Evolutionary conservation across 2,888 invertebrate species (phyloP), one percentile per base, ranked within the genome.

Genomic region (Bugula neritina): DNA sequence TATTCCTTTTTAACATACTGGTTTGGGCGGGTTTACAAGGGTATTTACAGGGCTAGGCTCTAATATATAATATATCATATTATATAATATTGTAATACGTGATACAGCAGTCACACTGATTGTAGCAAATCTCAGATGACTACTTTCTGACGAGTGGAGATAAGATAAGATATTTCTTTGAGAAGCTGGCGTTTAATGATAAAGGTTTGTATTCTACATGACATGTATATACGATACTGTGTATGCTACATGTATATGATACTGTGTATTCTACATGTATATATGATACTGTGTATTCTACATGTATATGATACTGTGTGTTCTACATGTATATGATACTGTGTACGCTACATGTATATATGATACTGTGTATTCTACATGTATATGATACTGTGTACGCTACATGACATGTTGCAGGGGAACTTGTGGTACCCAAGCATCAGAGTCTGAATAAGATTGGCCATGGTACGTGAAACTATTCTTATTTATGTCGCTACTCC

Each of bases 131-230:
- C 1, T 77, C 76, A 69, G 78, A 83, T 76, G 80, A 82, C 58
- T 97, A 97, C 84, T 98, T 98, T 81, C 79, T 97, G 75, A 91
- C 92, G 71, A 96, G 96, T 79, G 92, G 90, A 31, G 92, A 96
- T 81, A 96, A 94, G 84, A 90, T 98, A 57, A 87, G 93, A 70
- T 91, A 89, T 80, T 99, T 99, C 85, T 95, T 91, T 81, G 98
- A 99, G 86, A 87, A 89, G 10, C 90, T 89, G 1, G 93, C 93
- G 0, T 75, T 95, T 3, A 90, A 90, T 72, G 86, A 88, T 0
- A 87, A 91, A 71, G 94, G 92, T n/a, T 88, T 89, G 74, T 43
- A 69, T n/a, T 43, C 21, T 57, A n/a, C 23, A 57, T 52, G 52
- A 52, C 52, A 52, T 21, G 52, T n/a, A 21, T 52, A 52, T 13